These are phyloP conservation scores for Xyrauchen texanus DNA, from an alignment of 2,113 vertebrate genomes.

Conservation along the genomic window DNA sequence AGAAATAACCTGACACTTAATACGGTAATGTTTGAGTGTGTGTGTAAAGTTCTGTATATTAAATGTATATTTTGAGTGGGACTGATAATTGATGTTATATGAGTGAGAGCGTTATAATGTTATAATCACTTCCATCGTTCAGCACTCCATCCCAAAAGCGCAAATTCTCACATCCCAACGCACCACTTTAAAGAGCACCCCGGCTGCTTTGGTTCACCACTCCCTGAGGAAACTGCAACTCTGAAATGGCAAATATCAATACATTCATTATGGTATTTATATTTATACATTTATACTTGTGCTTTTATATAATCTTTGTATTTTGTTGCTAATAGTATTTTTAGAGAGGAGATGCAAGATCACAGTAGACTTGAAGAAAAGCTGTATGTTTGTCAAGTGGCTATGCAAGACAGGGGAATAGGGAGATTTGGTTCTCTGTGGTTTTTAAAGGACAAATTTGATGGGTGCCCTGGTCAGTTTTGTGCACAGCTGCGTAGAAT, in stretches of 20 bases:
- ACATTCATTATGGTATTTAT: conserved; percentile 81
- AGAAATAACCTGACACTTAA: neutral
- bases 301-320: conserved; percentile 60
- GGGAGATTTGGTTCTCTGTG: conserved; percentile 33
- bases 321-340: conserved; percentile 63
- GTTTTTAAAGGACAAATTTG: conserved; percentile 42
- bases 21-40: too few relatives aligned
- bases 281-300: conserved; percentile 77
- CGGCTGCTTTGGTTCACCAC: conserved; percentile 68
- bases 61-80: conserved; percentile 45
- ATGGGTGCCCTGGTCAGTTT: conserved; percentile 38
- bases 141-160: conserved; percentile 74
- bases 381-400: conserved; percentile 28
- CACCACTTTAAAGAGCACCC: conserved; percentile 77
- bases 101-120: conserved; percentile 73
- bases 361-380: conserved; percentile 50
- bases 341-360: conserved; percentile 63
- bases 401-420: conserved; percentile 24
- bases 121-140: conserved; percentile 74
- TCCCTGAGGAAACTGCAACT: conserved; percentile 68
- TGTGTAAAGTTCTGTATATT: conserved; percentile 42
- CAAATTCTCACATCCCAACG: conserved; percentile 78
- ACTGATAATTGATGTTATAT: conserved; percentile 76
- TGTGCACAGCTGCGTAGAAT: conserved; percentile 38
- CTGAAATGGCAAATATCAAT: conserved; percentile 79